Evolutionary conservation across 1,140 invertebrate species (phyloP).

Genomic region (Orchestia grillus): DNA sequence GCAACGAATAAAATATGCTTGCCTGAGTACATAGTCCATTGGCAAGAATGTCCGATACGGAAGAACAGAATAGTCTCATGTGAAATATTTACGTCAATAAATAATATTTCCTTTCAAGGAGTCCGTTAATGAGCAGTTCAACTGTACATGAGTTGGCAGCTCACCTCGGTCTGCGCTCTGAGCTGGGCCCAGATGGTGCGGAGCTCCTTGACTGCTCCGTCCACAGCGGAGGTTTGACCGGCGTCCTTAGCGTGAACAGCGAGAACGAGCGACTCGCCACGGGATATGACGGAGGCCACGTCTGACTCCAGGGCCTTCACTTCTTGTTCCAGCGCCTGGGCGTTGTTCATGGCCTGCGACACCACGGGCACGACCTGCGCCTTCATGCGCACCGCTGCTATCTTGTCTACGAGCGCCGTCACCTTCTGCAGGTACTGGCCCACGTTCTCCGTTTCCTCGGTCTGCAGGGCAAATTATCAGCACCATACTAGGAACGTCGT

Average conservation of each 20-base stretch:
- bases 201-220: constrained; percentile 75
- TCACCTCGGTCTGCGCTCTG: constrained; percentile 78
- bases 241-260: constrained; percentile 75
- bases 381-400: constrained; percentile 45
- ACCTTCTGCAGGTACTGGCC: constrained; percentile 26
- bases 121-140: too few relatives aligned
- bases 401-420: constrained; percentile 33
- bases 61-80: too few relatives aligned
- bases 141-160: not conserved
- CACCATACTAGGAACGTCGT: too few relatives aligned
- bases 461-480: not conserved
- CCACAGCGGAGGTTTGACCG: constrained; percentile 74
- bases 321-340: constrained; percentile 71
- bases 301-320: constrained; percentile 80
- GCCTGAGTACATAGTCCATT: too few relatives aligned
- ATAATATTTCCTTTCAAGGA: too few relatives aligned
- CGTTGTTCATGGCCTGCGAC: constrained; percentile 46
- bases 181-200: constrained; percentile 79
- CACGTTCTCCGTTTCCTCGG: not conserved
- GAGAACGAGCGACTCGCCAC: constrained; percentile 82
- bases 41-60: too few relatives aligned
- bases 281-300: constrained; percentile 83
- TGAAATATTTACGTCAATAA: too few relatives aligned
- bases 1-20: too few relatives aligned
- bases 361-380: constrained; percentile 51